These are phyloP conservation scores for Coenonympha arcania DNA, from an alignment of 2,888 invertebrate genomes.

Conservation along the genomic window DNA sequence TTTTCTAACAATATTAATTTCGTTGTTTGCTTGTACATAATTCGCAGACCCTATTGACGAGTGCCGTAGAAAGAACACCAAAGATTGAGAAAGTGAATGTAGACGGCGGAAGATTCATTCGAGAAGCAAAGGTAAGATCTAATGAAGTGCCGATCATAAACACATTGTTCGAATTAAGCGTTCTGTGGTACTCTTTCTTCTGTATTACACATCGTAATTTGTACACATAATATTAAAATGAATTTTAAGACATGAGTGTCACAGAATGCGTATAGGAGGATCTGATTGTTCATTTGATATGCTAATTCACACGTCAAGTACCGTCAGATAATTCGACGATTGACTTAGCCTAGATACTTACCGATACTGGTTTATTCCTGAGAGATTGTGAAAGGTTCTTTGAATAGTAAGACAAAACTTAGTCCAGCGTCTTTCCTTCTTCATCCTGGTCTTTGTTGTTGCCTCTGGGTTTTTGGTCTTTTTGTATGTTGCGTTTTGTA, in stretches of 20 bases:
- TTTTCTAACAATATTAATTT: conserved; percentile 27
- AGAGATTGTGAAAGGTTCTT: conserved; percentile 51
- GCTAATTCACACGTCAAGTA: conserved; percentile 5
- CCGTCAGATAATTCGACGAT: not conserved
- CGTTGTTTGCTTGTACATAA: conserved; percentile 37
- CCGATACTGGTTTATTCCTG: conserved; percentile 26
- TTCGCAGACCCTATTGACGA: conserved; percentile 89
- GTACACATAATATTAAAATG: too few relatives aligned
- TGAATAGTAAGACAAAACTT: conserved; percentile 33
- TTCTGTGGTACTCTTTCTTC: not conserved
- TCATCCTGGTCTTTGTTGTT: conserved; percentile 36
- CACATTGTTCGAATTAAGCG: not conserved
- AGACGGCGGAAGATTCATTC: conserved; percentile 94
- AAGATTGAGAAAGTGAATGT: conserved; percentile 96
- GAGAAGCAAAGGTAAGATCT: conserved; percentile 95
- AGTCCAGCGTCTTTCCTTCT: conserved; percentile 54
- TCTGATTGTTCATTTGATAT: not conserved
- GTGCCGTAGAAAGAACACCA: conserved; percentile 92
- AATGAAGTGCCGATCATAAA: not conserved
- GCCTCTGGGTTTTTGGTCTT: conserved; percentile 35
- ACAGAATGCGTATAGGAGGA: not conserved
- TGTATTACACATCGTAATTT: too few relatives aligned
- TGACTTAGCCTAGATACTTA: not conserved
- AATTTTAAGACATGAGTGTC: not conserved
- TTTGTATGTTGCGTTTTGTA: conserved; percentile 24